Percentiles rank a stretch among this genome's conserved stretches.
phyloP scores from a whole-genome alignment of 2,888 invertebrate genomes.

The Rotaria socialis region DNA sequence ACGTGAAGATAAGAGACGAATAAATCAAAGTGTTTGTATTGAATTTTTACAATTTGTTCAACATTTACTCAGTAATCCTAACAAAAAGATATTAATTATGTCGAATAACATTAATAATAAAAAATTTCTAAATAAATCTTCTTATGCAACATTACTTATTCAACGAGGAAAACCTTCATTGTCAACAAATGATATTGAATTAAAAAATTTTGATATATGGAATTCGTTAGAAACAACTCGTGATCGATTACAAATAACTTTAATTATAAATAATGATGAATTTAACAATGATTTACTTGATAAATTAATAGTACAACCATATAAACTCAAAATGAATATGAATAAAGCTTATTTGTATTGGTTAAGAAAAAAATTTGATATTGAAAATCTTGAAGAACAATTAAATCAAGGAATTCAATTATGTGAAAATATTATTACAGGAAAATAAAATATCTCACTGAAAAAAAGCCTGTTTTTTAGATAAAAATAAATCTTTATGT shows the following conservation, averaged over 20 bases:
- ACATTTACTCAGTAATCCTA: slow-evolving; percentile 20
- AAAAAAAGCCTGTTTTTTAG: too few relatives aligned
- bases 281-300: background rate
- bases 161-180: background rate
- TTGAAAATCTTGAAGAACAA: background rate
- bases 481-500: too few relatives aligned
- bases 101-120: background rate
- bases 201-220: background rate
- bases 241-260: background rate
- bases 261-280: background rate
- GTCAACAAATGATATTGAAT: background rate
- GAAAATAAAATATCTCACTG: background rate
- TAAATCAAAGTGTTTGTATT: slow-evolving; percentile 15
- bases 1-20: background rate
- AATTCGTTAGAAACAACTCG: background rate
- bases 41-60: slow-evolving; percentile 35
- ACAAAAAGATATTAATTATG: background rate
- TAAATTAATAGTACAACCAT: slow-evolving; percentile 13
- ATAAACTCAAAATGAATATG: background rate
- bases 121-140: background rate
- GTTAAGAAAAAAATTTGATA: slow-evolving; percentile 20
- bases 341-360: slow-evolving; percentile 30
- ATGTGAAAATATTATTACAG: background rate
- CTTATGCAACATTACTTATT: slow-evolving; percentile 3
- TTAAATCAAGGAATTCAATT: background rate